phyloP scores from a whole-genome alignment of 2,888 invertebrate genomes.

The Philopedon plagiatum region DNA sequence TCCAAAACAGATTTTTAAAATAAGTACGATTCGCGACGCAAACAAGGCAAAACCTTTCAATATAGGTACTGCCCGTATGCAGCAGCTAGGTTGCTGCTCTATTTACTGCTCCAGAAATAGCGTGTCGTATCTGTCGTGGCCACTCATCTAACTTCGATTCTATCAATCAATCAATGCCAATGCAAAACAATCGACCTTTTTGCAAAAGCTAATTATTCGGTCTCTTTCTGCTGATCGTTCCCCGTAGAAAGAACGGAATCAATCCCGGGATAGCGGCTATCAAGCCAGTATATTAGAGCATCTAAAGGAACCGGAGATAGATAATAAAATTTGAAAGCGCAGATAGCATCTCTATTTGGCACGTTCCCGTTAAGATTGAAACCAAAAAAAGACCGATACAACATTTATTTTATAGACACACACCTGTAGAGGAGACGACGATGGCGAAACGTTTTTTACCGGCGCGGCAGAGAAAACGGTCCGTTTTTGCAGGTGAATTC shows the following conservation, averaged over 20 bases:
- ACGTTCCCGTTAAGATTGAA: slow-evolving; percentile 45
- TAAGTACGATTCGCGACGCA: too few species aligned
- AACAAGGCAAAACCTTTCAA: too few species aligned
- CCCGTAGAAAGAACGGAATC: background rate
- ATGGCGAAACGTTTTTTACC: slow-evolving; percentile 22
- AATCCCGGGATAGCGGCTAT: slow-evolving; percentile 15
- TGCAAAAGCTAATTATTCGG: too few species aligned
- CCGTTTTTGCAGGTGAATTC: slow-evolving; percentile 32
- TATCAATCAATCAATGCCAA: too few species aligned
- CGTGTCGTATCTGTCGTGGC: too few species aligned
- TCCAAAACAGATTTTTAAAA: too few species aligned
- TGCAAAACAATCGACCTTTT: too few species aligned
- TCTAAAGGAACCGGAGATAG: slow-evolving; percentile 41
- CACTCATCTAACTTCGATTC: too few species aligned
- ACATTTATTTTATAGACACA: slow-evolving; percentile 22
- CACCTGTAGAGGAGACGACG: slow-evolving; percentile 32
- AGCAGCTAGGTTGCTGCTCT: too few species aligned
- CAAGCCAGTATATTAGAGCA: slow-evolving; percentile 5
- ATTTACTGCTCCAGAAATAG: too few species aligned
- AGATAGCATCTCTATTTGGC: slow-evolving; percentile 41
- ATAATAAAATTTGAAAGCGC: slow-evolving; percentile 33
- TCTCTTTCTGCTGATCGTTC: background rate
- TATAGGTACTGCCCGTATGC: too few species aligned
- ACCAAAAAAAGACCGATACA: slow-evolving; percentile 28
- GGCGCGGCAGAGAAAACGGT: slow-evolving; percentile 7